Base-by-base conservation (phyloP, 2,113 vertebrate species). In the Lampris incognitus region DNA sequence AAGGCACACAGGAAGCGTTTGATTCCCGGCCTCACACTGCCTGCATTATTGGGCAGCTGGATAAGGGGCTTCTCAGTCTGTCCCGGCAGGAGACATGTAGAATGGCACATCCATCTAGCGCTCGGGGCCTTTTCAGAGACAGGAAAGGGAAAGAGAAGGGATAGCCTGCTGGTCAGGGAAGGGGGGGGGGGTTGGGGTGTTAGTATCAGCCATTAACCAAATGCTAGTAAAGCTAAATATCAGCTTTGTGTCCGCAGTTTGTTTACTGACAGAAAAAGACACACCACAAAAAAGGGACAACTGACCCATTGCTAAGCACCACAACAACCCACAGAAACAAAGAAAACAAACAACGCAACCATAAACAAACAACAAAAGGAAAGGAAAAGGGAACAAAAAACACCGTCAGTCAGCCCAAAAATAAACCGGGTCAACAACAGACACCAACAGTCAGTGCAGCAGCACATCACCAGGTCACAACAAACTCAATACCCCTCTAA, bases 1-100 rank as follows among this genome's bases (percentile, higher is more conserved):
- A 88, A 93, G 88, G 89, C 81, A 92, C 91, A 93, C 89, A 92
- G 92, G 91, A 91, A 91, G 89, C 90, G 57, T 92, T 92, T 92
- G 83, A 92, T 92, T 89, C 89, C 85, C 64, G 10, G 87, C 72
- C 82, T 89, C 90, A 93, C 92, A 92, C 88, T 90, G 90, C 78
- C 87, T 79, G 88, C 91, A 89, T 93, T 93, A 92, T 91, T 84
- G 79, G 84, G 42, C 86, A 48, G 73, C 72, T 75, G 90, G 88
- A 92, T 90, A 93, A 92, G 87, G 24, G 89, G 83, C 71, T 81
- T 85, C 87, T 91, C 65, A 90, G 91, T 92, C 68, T 67, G 85
- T 82, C 79, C 61, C 71, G 83, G 73, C 50, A 11, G 83, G 90
- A 70, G 86, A 85, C 79, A 66, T 39, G 84, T n/a, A 90, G 86